Conservation (phyloP, 92 coral and sea anemone species). For the Blastomussa wellsi region DNA sequence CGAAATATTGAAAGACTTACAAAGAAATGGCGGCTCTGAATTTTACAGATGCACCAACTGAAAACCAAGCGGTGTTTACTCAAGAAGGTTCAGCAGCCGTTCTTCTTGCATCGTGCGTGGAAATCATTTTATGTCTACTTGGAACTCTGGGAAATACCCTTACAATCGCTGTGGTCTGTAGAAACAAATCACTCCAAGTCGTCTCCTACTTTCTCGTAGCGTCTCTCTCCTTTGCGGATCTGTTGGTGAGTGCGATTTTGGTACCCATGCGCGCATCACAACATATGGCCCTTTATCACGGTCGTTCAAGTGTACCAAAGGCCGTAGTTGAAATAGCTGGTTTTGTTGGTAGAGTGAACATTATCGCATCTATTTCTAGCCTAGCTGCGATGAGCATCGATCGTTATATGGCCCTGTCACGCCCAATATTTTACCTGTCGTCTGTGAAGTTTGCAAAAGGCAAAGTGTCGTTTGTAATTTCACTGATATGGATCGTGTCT, state of each 20-base stretch:
- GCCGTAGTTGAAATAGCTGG: conserved; percentile 78
- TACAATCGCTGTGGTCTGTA: conserved; percentile 65
- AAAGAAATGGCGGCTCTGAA: background rate
- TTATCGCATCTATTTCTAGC: conserved; percentile 86
- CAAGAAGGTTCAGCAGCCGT: conserved; percentile 43
- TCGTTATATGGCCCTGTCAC: conserved; percentile 77
- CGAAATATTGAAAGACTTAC: background rate
- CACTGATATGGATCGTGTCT: conserved; percentile 67
- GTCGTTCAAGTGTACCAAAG: conserved; percentile 40
- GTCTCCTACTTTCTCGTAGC: conserved; percentile 81
- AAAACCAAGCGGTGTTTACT: background rate
- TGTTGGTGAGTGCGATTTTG: conserved; percentile 70
- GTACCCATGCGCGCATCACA: conserved; percentile 93
- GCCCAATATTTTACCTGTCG: conserved; percentile 77
- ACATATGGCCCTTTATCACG: conserved; percentile 63
- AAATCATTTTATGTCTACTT: conserved; percentile 56
- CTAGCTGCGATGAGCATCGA: conserved; percentile 84
- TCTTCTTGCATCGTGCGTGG: conserved; percentile 75
- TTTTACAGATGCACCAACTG: background rate
- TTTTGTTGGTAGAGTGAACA: conserved; percentile 84
- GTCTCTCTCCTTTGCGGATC: conserved; percentile 81
- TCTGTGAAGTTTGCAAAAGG: conserved; percentile 72
- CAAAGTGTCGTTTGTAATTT: conserved; percentile 55
- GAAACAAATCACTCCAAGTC: conserved; percentile 71
- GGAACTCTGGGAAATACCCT: conserved; percentile 82